These are phyloP conservation scores for Pachyseris speciosa DNA, from an alignment of 64 coral and sea anemone species.

Conservation along the genomic window DNA sequence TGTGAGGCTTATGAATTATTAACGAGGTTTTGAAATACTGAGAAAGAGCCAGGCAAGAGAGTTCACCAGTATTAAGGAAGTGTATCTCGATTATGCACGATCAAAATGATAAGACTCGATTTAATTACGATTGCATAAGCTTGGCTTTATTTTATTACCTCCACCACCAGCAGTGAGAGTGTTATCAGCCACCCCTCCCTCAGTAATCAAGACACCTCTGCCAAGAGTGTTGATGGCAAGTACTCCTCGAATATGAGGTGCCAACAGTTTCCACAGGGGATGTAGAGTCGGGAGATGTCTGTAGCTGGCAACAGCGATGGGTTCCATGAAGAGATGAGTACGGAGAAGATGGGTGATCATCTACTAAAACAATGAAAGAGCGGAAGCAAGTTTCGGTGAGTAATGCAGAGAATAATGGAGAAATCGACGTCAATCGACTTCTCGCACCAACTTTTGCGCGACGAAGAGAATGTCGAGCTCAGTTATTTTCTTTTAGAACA, in stretches of 20 bases:
- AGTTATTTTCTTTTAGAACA: no score
- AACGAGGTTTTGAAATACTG: no score
- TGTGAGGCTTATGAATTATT: no score
- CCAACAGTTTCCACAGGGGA: conserved; percentile 81
- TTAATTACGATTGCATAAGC: no score
- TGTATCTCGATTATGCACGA: no score
- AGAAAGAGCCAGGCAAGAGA: no score
- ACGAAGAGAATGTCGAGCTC: no score
- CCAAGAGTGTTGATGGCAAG: conserved; percentile 86
- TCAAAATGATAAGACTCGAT: no score
- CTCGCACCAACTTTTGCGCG: no score
- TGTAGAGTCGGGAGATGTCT: conserved; percentile 84
- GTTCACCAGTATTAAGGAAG: no score
- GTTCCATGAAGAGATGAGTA: conserved; percentile 88
- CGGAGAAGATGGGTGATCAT: conserved; percentile 82
- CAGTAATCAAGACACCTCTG: conserved; percentile 65
- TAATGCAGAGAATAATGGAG: no score
- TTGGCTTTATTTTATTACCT: neutral
- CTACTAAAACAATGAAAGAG: conserved; percentile 1
- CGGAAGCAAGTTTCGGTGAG: neutral
- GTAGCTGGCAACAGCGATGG: conserved; percentile 81
- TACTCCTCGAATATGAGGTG: conserved; percentile 80
- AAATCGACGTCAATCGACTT: no score
- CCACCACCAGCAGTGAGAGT: conserved; percentile 29
- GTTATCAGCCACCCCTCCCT: conserved; percentile 34